These are phyloP conservation scores for Lycia hirtaria DNA, from an alignment of 2,888 invertebrate genomes.

Conservation along the genomic window DNA sequence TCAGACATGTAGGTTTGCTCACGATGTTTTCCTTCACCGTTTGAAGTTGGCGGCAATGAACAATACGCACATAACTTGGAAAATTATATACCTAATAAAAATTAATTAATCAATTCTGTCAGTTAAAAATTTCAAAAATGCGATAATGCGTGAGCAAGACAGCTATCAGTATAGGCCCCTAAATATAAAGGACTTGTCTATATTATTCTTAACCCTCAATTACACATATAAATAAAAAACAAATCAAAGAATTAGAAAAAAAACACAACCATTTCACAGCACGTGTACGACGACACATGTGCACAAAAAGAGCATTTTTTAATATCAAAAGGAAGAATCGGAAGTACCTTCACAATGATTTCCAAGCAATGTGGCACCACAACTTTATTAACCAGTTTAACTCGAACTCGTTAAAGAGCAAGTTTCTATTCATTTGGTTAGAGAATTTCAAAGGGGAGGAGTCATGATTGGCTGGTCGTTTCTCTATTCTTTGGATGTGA, in stretches of 20 bases:
- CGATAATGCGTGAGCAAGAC: too few species aligned
- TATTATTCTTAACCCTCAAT: constrained; percentile 29
- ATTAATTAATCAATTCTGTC: too few species aligned
- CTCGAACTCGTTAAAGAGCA: constrained; percentile 21
- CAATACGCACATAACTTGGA: too few species aligned
- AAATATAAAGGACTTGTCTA: constrained; percentile 34
- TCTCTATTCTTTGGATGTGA: constrained; percentile 33
- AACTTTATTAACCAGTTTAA: constrained; percentile 20
- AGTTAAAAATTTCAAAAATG: too few species aligned
- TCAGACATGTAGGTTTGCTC: too few species aligned
- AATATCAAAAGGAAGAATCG: constrained; percentile 58
- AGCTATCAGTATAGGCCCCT: too few species aligned
- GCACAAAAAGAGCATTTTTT: constrained; percentile 49
- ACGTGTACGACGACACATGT: constrained; percentile 57
- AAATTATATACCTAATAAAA: too few species aligned
- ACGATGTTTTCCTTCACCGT: too few species aligned
- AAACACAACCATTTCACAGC: constrained; percentile 50
- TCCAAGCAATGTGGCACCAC: constrained; percentile 23
- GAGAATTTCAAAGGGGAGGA: constrained; percentile 1
- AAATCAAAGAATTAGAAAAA: constrained; percentile 48
- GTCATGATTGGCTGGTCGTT: not conserved
- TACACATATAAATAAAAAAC: constrained; percentile 37
- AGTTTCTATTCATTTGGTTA: constrained; percentile 18
- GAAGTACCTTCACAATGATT: constrained; percentile 48
- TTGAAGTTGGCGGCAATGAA: too few species aligned